A percentile compares a stretch with the other conserved stretches of the same genome.
phyloP scores from a whole-genome alignment of 92 coral and sea anemone species.

The Plumapathes pennacea region DNA sequence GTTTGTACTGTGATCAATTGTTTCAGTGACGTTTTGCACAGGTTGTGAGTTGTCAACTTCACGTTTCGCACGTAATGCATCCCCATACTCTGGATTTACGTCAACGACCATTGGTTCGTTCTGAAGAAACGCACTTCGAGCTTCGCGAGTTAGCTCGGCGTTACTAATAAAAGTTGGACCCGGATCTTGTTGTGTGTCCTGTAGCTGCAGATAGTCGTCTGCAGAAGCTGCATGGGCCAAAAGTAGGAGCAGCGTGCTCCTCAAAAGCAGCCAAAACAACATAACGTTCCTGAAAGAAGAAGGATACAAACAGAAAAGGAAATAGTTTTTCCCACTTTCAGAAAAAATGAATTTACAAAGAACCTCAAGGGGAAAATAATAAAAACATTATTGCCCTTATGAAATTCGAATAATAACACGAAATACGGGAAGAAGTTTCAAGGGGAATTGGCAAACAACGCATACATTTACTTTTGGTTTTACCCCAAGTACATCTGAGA shows the following conservation, averaged over 20 bases:
- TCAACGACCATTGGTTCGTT: conserved; percentile 1
- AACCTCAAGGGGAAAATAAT: no score
- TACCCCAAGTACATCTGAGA: no score
- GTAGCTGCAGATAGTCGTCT: no score
- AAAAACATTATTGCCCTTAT: no score
- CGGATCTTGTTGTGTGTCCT: conserved; percentile 6
- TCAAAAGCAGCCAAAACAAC: conserved; percentile 8
- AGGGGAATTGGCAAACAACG: no score
- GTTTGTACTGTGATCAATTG: neutral
- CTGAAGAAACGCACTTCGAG: neutral
- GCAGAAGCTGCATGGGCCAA: conserved; percentile 7
- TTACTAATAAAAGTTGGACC: no score
- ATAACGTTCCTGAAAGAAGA: conserved; percentile 7
- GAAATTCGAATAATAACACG: no score
- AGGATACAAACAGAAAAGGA: no score
- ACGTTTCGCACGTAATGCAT: conserved; percentile 23
- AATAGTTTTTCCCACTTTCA: no score
- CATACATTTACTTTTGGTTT: no score
- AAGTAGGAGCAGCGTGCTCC: conserved; percentile 34
- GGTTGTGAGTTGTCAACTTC: conserved; percentile 11
- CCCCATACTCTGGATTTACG: neutral
- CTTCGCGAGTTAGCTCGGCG: neutral
- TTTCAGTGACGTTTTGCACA: neutral
- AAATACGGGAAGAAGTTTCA: no score
- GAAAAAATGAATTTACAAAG: no score